A percentile compares a stretch with the other conserved stretches of the same genome.
Evolutionary conservation across 1,140 invertebrate genomes (phyloP).

Genomic region (Conus betulinus): DNA sequence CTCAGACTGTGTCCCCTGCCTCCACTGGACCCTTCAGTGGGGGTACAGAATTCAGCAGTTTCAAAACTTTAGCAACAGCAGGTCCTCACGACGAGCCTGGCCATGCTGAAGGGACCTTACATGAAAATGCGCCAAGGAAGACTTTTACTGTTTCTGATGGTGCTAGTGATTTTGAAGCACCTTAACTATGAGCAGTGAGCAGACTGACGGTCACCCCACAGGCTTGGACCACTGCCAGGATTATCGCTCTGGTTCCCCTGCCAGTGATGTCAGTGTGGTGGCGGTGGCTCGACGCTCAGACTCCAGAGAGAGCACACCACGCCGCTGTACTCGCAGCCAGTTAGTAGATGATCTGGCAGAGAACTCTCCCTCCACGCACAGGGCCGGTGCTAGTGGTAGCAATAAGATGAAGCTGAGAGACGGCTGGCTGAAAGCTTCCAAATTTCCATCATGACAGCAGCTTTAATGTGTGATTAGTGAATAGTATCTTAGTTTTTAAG

Average conservation of each 20-base stretch:
- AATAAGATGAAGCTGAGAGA: slow-evolving; percentile 30
- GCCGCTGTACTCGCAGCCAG: slow-evolving; percentile 60
- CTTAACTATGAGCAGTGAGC: neutral
- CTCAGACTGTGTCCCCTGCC: neutral
- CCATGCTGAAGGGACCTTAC: neutral
- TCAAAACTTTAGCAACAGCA: neutral
- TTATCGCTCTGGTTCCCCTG: slow-evolving; percentile 51
- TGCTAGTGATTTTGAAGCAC: neutral
- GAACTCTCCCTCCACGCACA: slow-evolving; percentile 14
- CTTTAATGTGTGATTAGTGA: neutral
- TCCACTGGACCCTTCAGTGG: neutral
- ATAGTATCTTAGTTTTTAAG: neutral
- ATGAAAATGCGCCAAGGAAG: neutral
- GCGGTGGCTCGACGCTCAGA: neutral
- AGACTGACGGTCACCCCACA: slow-evolving; percentile 3
- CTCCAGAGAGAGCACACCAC: slow-evolving; percentile 52
- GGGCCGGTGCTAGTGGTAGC: neutral
- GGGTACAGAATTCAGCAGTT: neutral
- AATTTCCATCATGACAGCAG: slow-evolving; percentile 30
- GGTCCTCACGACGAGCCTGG: neutral
- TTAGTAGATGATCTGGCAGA: slow-evolving; percentile 30
- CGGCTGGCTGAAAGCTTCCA: slow-evolving; percentile 33
- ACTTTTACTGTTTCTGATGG: neutral
- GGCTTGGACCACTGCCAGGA: slow-evolving; percentile 37
- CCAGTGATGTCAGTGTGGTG: slow-evolving; percentile 42